Percentiles rank a stretch among this genome's conserved stretches.
phyloP scores from a whole-genome alignment of 2,113 vertebrate genomes.

The Fregata magnificens region DNA sequence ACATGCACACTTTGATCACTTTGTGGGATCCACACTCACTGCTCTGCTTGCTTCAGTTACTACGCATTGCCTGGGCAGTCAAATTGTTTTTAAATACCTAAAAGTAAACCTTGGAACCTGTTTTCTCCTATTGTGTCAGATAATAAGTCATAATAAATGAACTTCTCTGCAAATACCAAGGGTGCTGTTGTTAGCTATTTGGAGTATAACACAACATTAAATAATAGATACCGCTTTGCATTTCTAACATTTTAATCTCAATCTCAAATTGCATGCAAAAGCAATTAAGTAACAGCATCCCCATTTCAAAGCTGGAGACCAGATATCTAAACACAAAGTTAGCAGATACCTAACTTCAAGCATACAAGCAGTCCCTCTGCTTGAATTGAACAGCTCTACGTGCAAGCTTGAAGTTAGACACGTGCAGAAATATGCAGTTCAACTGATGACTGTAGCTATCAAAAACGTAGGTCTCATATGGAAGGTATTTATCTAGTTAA shows the following conservation, averaged over 20 bases:
- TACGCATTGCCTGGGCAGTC: background rate
- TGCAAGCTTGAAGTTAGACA: background rate
- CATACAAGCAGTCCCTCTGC: background rate
- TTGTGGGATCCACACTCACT: background rate
- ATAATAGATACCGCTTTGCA: background rate
- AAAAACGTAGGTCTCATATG: background rate
- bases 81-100: background rate
- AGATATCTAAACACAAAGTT: background rate
- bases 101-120: background rate
- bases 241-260: background rate
- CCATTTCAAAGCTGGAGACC: background rate
- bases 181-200: background rate
- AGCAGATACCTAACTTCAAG: background rate
- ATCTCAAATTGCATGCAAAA: background rate
- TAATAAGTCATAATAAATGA: background rate
- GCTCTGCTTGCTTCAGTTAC: background rate
- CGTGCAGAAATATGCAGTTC: background rate
- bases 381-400: background rate
- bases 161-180: background rate
- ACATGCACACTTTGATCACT: background rate
- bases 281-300: background rate
- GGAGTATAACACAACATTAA: background rate
- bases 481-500: background rate
- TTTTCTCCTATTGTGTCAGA: background rate
- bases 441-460: background rate